phyloP scores from a whole-genome alignment of 2,113 vertebrate species.

The Ibidorhyncha struthersii region DNA sequence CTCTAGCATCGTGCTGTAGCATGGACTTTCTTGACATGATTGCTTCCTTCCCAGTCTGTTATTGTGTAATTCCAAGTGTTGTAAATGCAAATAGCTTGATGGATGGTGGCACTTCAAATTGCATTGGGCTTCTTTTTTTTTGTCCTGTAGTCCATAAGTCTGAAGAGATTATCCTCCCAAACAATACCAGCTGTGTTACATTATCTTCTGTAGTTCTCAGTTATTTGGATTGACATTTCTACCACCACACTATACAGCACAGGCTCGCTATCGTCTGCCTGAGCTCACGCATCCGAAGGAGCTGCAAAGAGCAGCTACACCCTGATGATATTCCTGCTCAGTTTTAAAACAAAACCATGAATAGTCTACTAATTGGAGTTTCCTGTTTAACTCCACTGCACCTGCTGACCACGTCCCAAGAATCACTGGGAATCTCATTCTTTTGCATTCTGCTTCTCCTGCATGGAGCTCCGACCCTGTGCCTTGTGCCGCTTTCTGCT shows the following conservation, averaged over 20 bases:
- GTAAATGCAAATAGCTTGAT: background rate
- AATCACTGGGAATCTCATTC: background rate
- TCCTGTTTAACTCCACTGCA: background rate
- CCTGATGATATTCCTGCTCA: background rate
- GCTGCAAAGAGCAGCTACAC: background rate
- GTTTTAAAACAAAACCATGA: background rate
- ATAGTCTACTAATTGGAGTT: background rate
- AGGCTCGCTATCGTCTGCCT: background rate
- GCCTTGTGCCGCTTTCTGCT: background rate
- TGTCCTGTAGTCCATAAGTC: background rate
- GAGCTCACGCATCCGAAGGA: background rate
- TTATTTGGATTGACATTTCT: background rate
- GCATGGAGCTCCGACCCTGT: background rate
- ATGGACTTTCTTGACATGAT: background rate
- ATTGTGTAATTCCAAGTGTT: background rate
- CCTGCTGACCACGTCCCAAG: background rate
- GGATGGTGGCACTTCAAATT: background rate
- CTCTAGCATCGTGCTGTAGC: background rate
- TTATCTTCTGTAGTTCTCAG: background rate
- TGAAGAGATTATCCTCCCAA: background rate
- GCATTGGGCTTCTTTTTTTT: background rate
- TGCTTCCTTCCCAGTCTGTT: background rate
- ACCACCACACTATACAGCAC: background rate
- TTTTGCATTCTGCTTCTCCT: background rate
- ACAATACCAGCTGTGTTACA: background rate